phyloP scores from a whole-genome alignment of 1,140 invertebrate species.

The Popillia japonica region DNA sequence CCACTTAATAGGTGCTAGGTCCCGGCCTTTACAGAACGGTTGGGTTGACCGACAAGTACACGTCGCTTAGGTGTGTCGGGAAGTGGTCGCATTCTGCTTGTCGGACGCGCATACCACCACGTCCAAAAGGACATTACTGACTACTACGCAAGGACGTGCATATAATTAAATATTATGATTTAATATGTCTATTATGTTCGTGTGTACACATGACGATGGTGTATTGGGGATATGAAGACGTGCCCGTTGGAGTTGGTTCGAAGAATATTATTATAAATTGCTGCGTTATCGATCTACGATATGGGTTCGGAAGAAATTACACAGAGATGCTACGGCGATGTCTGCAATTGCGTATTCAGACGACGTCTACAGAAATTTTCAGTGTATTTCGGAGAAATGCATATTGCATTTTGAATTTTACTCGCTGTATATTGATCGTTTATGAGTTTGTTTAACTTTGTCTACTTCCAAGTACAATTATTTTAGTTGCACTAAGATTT shows the following conservation, averaged over 20 bases:
- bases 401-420: background rate
- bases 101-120: constrained; percentile 39
- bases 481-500: too few relatives aligned
- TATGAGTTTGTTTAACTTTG: too few relatives aligned
- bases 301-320: background rate
- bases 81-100: constrained; percentile 29
- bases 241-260: background rate
- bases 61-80: constrained; percentile 35
- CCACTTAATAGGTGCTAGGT: background rate
- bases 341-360: background rate
- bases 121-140: constrained; percentile 44
- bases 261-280: background rate
- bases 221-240: background rate
- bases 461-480: too few relatives aligned
- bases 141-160: constrained; percentile 44
- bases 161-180: constrained; percentile 42
- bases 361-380: background rate
- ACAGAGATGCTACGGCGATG: background rate
- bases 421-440: background rate
- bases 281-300: background rate
- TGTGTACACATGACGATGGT: background rate
- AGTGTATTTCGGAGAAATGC: background rate
- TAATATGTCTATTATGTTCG: constrained; percentile 33
- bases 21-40: constrained; percentile 5
- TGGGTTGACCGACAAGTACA: background rate